A percentile compares a stretch with the other conserved stretches of the same genome.
Evolutionary conservation across 2,797 vertebrate genomes (phyloP).

Genomic region (Schizothorax lantsangensis): DNA sequence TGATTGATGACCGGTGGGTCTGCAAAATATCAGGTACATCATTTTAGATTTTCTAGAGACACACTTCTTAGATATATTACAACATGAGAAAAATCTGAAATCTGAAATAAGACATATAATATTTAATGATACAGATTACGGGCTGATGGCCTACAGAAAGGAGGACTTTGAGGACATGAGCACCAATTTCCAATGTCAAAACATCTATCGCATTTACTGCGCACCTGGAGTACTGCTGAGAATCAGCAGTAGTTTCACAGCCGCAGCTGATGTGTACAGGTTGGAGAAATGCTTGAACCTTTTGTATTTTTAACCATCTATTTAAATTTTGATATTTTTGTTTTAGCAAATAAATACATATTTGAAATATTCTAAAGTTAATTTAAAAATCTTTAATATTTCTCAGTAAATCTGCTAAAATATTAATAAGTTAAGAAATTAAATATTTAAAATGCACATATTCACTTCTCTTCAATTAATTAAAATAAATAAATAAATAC

Average conservation of each 20-base stretch:
- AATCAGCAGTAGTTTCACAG: conserved; percentile 66
- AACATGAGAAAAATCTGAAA: not conserved
- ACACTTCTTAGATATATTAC: not conserved
- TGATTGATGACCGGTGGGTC: conserved; percentile 81
- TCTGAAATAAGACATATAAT: conserved; percentile 5
- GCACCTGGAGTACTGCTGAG: conserved; percentile 78
- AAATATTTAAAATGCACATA: not conserved
- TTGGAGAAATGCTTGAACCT: conserved; percentile 42
- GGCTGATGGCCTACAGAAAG: conserved; percentile 75
- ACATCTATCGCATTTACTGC: conserved; percentile 71
- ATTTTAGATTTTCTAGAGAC: not conserved
- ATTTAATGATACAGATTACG: conserved; percentile 70
- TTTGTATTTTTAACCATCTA: not conserved
- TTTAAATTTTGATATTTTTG: not conserved
- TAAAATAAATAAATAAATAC: not conserved
- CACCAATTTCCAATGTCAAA: conserved; percentile 67
- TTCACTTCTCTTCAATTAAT: not conserved
- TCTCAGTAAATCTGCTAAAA: not conserved
- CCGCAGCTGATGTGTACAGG: conserved; percentile 77
- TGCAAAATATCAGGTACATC: conserved; percentile 82
- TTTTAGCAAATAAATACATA: not conserved
- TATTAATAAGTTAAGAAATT: no score
- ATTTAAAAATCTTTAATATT: not conserved
- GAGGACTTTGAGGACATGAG: conserved; percentile 74
- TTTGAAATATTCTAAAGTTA: not conserved